Evolutionary conservation across 2,113 vertebrate genomes (phyloP), one percentile per base, ranked within the genome.

Genomic region (Grus americana): DNA sequence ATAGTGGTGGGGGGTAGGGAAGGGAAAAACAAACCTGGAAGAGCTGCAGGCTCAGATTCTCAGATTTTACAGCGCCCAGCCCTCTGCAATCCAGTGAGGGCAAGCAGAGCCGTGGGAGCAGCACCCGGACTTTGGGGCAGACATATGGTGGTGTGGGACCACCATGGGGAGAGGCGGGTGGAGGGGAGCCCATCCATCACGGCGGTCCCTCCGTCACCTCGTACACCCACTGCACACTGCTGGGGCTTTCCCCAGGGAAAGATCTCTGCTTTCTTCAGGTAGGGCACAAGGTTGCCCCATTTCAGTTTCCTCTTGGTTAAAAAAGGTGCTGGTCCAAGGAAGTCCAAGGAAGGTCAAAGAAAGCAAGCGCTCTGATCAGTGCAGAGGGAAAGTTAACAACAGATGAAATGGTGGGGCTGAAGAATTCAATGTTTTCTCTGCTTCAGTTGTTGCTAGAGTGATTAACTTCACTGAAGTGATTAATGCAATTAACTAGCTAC

Each of bases 401-500:
- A 90, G 78, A 40, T 46, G 58, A 75, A 82, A 72, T 70, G 21
- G 12, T 40, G 30, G 15, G 58, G 27, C 55, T 92, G 74, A 76
- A 87, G 75, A 90, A 91, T 90, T 88, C 29, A 2, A 1, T 46
- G 70, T 10, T 86, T 91, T 82, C 54, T 90, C 88, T 95, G 87
- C 94, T 86, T 88, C 79, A 50, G 1, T 88, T 92, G 61, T 58
- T 94, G 46, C 79, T 50, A 12, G 62, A 68, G 34, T 54, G 66
- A 85, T 91, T 79, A 94, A 89, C 73, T 87, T 94, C 76, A 90
- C 1, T 76, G 80, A 90, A 91, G 87, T 95, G 92, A 79, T 90
- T 95, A 94, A 97, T 96, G 74, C 92, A 97, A 97, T 97, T 96
- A 91, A 11, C 90, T 76, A 44, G 76, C 93, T 96, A 96, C 96